Conservation (phyloP, 2,113 vertebrate species). For the Chaetops frenatus region DNA sequence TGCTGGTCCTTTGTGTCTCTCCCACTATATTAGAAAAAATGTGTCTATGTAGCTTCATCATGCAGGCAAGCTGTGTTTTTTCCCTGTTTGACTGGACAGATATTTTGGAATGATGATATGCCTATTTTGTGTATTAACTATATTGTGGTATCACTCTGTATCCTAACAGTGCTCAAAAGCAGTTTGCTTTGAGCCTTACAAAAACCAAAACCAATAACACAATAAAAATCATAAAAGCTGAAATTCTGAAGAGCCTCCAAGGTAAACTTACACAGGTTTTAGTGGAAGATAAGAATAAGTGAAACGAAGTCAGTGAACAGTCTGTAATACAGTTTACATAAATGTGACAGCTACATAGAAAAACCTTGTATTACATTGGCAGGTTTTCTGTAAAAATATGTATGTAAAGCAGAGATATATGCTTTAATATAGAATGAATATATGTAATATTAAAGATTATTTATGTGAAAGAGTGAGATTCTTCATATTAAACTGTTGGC, state of each 20-base stretch:
- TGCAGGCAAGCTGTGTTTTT: background rate
- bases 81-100: background rate
- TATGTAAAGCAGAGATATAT: background rate
- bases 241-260: background rate
- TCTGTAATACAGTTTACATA: background rate
- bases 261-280: background rate
- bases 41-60: background rate
- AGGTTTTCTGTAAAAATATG: background rate
- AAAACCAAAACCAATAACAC: background rate
- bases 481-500: background rate
- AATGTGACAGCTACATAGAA: background rate
- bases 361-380: background rate
- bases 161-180: background rate
- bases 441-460: background rate
- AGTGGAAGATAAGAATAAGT: background rate
- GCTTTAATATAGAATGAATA: background rate
- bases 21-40: background rate
- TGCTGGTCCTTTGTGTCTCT: background rate
- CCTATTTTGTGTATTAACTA: background rate
- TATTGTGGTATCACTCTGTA: background rate
- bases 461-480: background rate
- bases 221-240: background rate
- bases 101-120: background rate
- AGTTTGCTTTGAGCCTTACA: background rate
- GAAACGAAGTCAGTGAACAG: background rate